These are phyloP conservation scores for Scaptomyza polygonia DNA, from an alignment of 2,888 invertebrate species.

Conservation along the genomic window DNA sequence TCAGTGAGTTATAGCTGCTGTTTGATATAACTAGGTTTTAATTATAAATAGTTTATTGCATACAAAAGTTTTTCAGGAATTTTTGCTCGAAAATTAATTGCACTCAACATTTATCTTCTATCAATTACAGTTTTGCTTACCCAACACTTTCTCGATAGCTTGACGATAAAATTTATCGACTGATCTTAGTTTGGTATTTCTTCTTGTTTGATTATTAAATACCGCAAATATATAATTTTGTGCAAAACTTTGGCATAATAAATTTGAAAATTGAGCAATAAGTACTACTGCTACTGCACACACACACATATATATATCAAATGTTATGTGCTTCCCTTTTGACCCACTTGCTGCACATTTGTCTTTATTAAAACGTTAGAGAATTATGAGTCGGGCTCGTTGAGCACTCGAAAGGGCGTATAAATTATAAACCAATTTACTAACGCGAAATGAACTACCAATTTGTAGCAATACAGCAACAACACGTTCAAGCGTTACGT, in stretches of 20 bases:
- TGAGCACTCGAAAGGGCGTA: constrained; percentile 48
- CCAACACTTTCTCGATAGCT: background rate
- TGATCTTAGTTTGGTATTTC: background rate
- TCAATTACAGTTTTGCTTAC: background rate
- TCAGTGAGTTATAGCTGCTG: background rate
- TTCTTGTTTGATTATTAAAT: background rate
- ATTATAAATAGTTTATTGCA: constrained; percentile 1
- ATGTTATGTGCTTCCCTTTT: constrained; percentile 9
- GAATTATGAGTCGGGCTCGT: constrained; percentile 58
- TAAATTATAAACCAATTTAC: constrained; percentile 79
- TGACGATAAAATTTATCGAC: background rate
- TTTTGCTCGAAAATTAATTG: background rate
- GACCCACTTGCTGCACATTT: constrained; percentile 67
- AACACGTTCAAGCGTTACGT: constrained; percentile 17
- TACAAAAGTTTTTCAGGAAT: background rate
- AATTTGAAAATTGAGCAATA: background rate
- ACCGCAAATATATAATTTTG: background rate
- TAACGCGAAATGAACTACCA: constrained; percentile 69
- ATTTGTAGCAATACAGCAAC: constrained; percentile 51
- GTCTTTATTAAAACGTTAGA: constrained; percentile 66
- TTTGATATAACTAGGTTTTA: constrained; percentile 3
- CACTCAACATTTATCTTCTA: background rate
- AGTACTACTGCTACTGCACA: background rate
- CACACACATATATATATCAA: constrained; percentile 6
- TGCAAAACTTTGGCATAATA: background rate